phyloP scores from a whole-genome alignment of 2,797 vertebrate species.

The Potorous gilbertii region DNA sequence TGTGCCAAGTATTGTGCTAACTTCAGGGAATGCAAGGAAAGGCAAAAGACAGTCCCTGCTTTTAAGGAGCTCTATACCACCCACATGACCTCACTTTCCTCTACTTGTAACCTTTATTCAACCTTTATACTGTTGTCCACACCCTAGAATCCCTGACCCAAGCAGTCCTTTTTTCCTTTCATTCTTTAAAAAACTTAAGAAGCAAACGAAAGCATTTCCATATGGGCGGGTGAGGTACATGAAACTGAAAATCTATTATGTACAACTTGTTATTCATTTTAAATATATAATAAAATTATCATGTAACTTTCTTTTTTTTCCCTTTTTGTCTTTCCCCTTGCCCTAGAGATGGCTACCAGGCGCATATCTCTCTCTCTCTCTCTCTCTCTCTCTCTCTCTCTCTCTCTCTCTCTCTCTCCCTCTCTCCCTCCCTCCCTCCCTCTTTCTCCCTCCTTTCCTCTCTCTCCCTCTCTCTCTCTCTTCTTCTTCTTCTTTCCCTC shows the following conservation, averaged over 20 bases:
- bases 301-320: not conserved
- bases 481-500: no score
- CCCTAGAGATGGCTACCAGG: not conserved
- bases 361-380: not conserved
- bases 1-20: not conserved
- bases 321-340: not conserved
- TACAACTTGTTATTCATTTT: not conserved
- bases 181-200: not conserved
- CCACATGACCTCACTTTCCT: not conserved
- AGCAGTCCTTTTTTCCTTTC: not conserved
- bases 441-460: not conserved
- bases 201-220: not conserved
- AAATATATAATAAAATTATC: not conserved
- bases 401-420: no score
- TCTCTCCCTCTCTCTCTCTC: not conserved
- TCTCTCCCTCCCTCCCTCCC: not conserved
- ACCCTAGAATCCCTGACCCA: not conserved
- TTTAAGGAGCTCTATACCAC: not conserved
- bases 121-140: not conserved
- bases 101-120: not conserved
- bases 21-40: not conserved
- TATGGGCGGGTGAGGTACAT: not conserved
- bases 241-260: not conserved
- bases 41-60: not conserved
- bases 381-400: no score